These are phyloP conservation scores for Philotrypesis tridentata DNA, from an alignment of 1,140 invertebrate species.

Conservation along the genomic window DNA sequence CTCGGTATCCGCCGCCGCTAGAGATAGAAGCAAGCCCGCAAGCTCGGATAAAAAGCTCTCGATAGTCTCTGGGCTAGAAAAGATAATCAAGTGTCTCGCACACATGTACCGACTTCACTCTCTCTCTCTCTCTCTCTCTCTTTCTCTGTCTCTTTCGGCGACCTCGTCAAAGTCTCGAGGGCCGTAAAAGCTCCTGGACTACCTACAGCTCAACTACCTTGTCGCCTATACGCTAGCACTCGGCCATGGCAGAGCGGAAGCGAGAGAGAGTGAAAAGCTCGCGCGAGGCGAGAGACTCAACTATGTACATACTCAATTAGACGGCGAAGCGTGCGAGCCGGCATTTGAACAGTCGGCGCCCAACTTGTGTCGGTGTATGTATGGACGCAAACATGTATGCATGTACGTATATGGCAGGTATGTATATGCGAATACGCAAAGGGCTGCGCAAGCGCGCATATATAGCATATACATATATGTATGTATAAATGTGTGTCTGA, in stretches of 20 bases:
- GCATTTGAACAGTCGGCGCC: slow-evolving; percentile 33
- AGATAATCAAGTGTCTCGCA: neutral
- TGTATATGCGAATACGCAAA: neutral
- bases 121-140: too few species aligned
- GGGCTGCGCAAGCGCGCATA: too few species aligned
- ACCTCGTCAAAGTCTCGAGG: neutral
- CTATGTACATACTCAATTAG: slow-evolving; percentile 46
- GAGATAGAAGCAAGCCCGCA: too few species aligned
- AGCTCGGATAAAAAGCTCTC: neutral
- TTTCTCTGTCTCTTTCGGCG: too few species aligned
- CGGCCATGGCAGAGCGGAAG: neutral
- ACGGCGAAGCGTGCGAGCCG: slow-evolving; percentile 3
- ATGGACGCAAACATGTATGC: neutral
- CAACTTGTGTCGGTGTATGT: neutral
- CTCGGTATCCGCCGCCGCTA: neutral
- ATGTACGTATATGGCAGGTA: neutral
- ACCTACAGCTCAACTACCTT: too few species aligned
- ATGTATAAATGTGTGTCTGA: neutral
- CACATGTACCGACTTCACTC: too few species aligned
- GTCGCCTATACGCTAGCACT: too few species aligned
- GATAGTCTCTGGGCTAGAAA: neutral
- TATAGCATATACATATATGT: too few species aligned
- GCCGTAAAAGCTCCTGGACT: neutral
- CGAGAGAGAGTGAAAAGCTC: neutral
- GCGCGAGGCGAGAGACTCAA: slow-evolving; percentile 8